Percentiles rank a stretch among this genome's conserved stretches.
Conservation (phyloP, 2,113 vertebrate species). For the Felis chaus region DNA sequence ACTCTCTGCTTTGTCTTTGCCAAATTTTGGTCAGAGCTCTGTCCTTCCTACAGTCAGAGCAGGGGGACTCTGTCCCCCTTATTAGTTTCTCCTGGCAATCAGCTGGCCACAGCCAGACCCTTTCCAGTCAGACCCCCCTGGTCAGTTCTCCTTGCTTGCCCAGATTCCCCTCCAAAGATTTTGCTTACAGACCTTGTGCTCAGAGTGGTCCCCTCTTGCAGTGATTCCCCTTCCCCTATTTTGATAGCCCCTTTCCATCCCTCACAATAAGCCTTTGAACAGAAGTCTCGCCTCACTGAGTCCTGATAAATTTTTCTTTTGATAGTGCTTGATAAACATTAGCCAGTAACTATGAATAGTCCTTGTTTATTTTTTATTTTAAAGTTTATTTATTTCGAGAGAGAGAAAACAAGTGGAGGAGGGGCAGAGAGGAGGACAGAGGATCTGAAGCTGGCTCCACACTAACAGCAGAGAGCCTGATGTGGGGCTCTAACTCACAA, state of each 20-base stretch:
- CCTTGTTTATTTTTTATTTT: background rate
- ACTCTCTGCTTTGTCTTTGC: background rate
- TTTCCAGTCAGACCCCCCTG: background rate
- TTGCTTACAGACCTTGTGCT: background rate
- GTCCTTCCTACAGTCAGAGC: background rate
- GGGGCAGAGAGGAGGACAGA: too few relatives aligned
- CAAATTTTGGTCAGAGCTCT: background rate
- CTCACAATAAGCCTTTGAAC: background rate
- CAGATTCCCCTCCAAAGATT: background rate
- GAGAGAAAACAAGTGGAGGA: too few relatives aligned
- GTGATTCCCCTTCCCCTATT: background rate
- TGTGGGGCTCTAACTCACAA: too few relatives aligned
- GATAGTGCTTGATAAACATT: background rate
- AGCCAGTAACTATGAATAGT: background rate
- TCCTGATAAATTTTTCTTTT: background rate
- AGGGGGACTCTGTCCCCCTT: too few relatives aligned
- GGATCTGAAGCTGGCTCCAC: too few relatives aligned
- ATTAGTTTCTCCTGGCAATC: background rate
- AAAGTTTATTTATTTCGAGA: too few relatives aligned
- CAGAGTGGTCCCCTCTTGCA: rapidly evolving
- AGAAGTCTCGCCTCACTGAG: background rate
- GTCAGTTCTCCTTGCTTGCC: too few relatives aligned
- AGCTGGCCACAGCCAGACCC: background rate
- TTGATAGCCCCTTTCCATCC: background rate
- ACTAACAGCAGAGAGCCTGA: too few relatives aligned